phyloP scores from a whole-genome alignment of 2,888 invertebrate genomes.

The Dysmachus trigonus region DNA sequence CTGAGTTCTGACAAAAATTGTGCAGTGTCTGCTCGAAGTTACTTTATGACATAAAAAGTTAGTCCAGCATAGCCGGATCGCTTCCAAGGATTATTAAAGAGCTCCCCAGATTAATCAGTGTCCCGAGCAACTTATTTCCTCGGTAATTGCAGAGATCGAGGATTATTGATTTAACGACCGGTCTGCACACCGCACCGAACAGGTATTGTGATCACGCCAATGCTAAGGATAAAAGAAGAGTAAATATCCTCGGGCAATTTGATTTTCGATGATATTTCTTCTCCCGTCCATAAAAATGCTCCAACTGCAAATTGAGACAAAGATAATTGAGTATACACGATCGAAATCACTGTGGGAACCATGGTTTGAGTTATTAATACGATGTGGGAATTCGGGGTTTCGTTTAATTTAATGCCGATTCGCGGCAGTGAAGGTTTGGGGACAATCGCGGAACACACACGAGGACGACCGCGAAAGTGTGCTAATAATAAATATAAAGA shows the following conservation, averaged over 20 bases:
- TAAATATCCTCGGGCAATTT: conserved; percentile 38
- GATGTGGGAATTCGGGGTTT: background rate
- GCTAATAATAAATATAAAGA: background rate
- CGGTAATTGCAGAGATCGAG: conserved; percentile 24
- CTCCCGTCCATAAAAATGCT: conserved; percentile 11
- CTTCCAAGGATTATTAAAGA: conserved; percentile 29
- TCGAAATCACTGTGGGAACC: conserved; percentile 1
- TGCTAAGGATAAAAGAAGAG: conserved; percentile 28
- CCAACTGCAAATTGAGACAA: conserved; percentile 11
- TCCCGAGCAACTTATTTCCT: background rate
- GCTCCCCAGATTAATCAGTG: conserved; percentile 12
- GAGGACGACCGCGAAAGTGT: background rate
- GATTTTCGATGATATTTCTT: conserved; percentile 24
- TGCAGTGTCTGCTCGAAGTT: background rate
- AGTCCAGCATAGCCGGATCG: background rate
- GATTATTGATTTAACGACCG: conserved; percentile 36
- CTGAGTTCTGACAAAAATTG: background rate
- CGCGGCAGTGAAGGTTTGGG: background rate
- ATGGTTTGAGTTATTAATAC: conserved; percentile 13
- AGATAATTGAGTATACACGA: conserved; percentile 19
- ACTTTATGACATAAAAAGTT: background rate
- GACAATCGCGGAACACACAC: background rate
- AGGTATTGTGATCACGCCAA: conserved; percentile 19
- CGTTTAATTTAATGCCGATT: background rate
- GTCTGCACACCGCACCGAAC: background rate